Conservation (phyloP, 2,797 vertebrate species). For the Naso thynnoides region DNA sequence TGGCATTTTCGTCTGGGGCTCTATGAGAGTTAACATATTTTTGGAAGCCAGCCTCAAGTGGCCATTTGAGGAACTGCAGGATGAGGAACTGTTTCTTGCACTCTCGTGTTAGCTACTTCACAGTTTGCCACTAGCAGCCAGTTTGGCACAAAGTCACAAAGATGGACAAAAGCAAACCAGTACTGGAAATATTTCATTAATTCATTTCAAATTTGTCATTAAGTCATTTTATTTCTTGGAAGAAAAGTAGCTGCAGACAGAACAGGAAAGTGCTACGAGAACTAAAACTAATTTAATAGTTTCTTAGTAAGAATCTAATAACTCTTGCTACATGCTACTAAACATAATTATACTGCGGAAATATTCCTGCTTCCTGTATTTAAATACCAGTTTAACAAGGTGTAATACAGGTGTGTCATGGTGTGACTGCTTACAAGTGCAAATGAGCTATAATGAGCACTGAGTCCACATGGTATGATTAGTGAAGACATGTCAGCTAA, state of each 20-base stretch:
- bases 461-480: conserved; percentile 29
- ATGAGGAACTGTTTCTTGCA: no score
- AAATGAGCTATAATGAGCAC: background rate
- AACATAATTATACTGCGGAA: conserved; percentile 5
- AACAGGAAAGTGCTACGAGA: no score
- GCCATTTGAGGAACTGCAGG: no score
- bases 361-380: background rate
- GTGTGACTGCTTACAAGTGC: background rate
- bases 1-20: no score
- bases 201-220: conserved; percentile 16
- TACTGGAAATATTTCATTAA: conserved; percentile 27
- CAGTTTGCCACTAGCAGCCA: no score
- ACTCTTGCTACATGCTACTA: background rate
- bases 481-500: conserved; percentile 20
- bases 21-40: no score
- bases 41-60: no score
- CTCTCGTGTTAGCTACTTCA: no score
- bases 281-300: background rate
- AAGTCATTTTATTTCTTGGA: conserved; percentile 12
- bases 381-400: conserved; percentile 9
- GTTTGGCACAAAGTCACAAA: conserved; percentile 44
- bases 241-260: background rate
- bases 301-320: background rate
- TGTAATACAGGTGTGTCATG: conserved; percentile 1
- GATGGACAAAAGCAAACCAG: conserved; percentile 34